phyloP scores from a whole-genome alignment of 2,888 invertebrate species.

The Aelia acuminata region DNA sequence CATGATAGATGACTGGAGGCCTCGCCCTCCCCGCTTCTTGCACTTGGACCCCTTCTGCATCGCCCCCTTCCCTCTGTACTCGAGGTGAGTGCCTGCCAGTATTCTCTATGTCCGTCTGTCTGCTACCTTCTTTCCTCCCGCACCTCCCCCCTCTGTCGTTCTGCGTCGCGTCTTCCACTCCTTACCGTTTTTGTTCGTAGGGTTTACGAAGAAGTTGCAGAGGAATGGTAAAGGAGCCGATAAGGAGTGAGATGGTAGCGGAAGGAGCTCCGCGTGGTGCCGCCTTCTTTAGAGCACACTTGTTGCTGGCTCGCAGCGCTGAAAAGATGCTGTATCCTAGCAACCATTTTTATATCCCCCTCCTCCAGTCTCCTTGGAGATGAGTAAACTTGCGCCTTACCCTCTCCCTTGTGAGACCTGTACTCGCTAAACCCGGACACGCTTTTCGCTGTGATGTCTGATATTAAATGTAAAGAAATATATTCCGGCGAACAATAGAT shows the following conservation, averaged over 20 bases:
- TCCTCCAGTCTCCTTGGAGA: background rate
- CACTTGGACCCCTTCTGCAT: conserved; percentile 58
- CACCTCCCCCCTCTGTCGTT: background rate
- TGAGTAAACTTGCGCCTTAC: conserved; percentile 60
- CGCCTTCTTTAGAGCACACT: conserved; percentile 34
- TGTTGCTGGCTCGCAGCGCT: conserved; percentile 33
- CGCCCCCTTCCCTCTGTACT: conserved; percentile 48
- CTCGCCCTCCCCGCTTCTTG: conserved; percentile 65
- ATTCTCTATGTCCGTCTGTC: background rate
- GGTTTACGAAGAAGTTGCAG: background rate
- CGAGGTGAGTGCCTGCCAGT: conserved; percentile 8
- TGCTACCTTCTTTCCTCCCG: too few species aligned
- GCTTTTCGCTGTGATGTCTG: too few species aligned
- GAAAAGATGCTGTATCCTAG: conserved; percentile 57
- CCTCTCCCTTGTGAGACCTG: too few species aligned
- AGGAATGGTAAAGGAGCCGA: background rate
- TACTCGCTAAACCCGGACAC: too few species aligned
- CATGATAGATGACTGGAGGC: conserved; percentile 60
- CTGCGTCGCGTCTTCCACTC: background rate
- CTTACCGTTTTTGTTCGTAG: background rate
- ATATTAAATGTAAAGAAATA: too few species aligned
- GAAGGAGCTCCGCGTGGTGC: background rate
- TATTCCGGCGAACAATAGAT: too few species aligned
- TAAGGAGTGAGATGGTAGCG: background rate
- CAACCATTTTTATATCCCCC: conserved; percentile 63